Evolutionary conservation across 2,888 invertebrate species (phyloP).

Genomic region (Noctua comes): DNA sequence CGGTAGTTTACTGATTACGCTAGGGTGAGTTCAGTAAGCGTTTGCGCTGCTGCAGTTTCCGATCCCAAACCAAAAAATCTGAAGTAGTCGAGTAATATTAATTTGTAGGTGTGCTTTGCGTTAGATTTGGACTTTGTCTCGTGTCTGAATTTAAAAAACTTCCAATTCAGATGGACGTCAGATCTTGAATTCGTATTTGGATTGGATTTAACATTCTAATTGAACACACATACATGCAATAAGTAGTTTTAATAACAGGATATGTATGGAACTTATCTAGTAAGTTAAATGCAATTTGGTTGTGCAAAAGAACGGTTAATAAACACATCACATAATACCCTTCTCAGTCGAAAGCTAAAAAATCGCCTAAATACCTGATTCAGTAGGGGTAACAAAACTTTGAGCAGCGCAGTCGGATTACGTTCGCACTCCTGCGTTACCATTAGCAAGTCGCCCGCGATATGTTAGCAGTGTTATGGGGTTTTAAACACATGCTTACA

Average conservation of each 20-base stretch:
- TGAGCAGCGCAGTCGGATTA: conserved; percentile 43
- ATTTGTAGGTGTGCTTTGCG: not conserved
- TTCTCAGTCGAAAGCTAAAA: not conserved
- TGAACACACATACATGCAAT: not conserved
- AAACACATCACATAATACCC: too few relatives aligned
- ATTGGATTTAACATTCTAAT: not conserved
- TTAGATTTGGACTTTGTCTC: not conserved
- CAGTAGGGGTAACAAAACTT: conserved; percentile 12
- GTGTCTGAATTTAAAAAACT: not conserved
- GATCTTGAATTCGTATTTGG: not conserved
- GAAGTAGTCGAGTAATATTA: not conserved
- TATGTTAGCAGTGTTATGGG: conserved; percentile 39
- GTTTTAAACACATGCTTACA: conserved; percentile 46
- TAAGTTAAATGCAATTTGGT: not conserved
- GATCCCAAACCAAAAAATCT: not conserved
- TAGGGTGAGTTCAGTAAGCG: not conserved
- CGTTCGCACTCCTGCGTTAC: conserved; percentile 39
- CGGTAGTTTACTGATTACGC: not conserved
- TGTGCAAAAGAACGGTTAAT: not conserved
- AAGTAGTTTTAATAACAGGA: not conserved
- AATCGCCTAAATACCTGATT: too few relatives aligned
- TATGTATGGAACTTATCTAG: not conserved
- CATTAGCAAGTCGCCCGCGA: conserved; percentile 38
- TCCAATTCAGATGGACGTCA: not conserved
- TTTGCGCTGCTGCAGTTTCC: not conserved